Evolutionary conservation across 2,797 vertebrate species (phyloP), one percentile per base, ranked within the genome.

Genomic region (Paramormyrops hopkinsi): DNA sequence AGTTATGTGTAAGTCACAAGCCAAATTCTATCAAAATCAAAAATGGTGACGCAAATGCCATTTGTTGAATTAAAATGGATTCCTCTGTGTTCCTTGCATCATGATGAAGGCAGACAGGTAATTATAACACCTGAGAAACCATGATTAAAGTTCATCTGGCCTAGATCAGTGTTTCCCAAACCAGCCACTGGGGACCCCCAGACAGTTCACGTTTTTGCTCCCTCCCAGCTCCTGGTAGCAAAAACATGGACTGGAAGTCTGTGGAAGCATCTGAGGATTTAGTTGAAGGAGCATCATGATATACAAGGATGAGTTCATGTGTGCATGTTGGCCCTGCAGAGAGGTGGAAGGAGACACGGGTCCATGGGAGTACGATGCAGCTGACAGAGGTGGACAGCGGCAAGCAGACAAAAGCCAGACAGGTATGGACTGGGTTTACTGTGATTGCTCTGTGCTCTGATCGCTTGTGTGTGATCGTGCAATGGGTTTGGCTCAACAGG

Each of bases 391-490:
- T 33, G 50, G 83, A 53, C 46, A 86, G 46, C 46, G 4, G 83
- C 46, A 86, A 29, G 22, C 83, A 17, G 9, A 51, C 83, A 25
- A 51, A 25, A 51, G 83, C 11, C 9, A 50, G 29, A 53, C 22
- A 54, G 25, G 83, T 86, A 86, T 29, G 22, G 12, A 46, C 41
- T n/a, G 85, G 51, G 4, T 8, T 79, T 79, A 79, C 73, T 46
- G 37, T 79, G 33, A 44, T 19, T 1, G 1, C 14, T 79, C 37
- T 79, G 73, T 29, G 41, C 37, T 44, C 4, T n/a, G 9, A 65
- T 79, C 9, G 37, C 41, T 17, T 53, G 29, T 91, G 53, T 91
- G 79, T 92, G 83, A 84, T 12, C 12, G 46, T 1, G 22, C 8
- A 46, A 51, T 51, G 44, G 29, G 22, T 84, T 48, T 84, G 84